Percentiles rank a stretch among this genome's conserved stretches.
Evolutionary conservation across 1,140 invertebrate genomes (phyloP).

Genomic region (Piezodorus guildinii): DNA sequence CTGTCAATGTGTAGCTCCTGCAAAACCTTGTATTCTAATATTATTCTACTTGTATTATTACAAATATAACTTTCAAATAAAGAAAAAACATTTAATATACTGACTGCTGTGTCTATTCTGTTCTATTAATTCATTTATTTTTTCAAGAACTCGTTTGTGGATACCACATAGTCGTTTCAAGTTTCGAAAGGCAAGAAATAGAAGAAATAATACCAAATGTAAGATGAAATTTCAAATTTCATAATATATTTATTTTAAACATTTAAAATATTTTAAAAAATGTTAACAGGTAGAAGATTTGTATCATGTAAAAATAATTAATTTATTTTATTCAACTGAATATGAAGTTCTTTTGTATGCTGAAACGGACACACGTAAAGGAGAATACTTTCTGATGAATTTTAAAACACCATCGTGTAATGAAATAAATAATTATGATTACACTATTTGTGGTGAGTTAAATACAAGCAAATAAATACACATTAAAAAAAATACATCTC

Average conservation of each 20-base stretch:
- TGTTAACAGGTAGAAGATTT: constrained; percentile 6
- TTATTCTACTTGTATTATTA: too few species aligned
- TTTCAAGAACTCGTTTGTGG: too few species aligned
- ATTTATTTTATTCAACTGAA: not conserved
- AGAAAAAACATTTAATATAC: too few species aligned
- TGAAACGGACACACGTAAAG: not conserved
- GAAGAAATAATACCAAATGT: constrained; percentile 1
- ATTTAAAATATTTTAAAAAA: not conserved
- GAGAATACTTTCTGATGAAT: not conserved
- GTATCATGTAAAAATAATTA: not conserved
- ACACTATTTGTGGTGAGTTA: not conserved
- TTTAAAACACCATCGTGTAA: not conserved
- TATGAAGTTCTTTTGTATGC: not conserved
- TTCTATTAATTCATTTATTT: too few species aligned
- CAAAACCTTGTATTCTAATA: too few species aligned
- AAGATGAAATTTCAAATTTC: not conserved
- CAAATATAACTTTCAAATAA: too few species aligned
- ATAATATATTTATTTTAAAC: not conserved
- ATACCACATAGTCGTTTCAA: too few species aligned
- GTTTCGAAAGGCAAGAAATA: not conserved
- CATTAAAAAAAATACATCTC: too few species aligned
- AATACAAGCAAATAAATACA: too few species aligned
- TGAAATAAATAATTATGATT: constrained; percentile 3
- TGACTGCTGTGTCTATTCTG: too few species aligned
- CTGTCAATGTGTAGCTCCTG: too few species aligned